Conservation (phyloP, 2,113 vertebrate genomes). For the Actenoides lindsayi region DNA sequence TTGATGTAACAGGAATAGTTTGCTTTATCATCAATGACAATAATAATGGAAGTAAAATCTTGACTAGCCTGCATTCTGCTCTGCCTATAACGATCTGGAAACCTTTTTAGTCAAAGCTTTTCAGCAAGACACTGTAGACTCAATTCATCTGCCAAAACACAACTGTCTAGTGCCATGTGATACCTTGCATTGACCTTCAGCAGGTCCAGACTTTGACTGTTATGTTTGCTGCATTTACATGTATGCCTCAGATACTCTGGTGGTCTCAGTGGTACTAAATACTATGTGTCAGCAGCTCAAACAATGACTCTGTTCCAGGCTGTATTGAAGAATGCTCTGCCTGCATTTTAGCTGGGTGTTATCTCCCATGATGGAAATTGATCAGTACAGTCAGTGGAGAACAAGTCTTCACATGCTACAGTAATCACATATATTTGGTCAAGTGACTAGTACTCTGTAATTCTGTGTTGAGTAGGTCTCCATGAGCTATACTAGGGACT, state of each 20-base stretch:
- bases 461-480: not conserved
- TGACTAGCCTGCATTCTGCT: not conserved
- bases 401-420: not conserved
- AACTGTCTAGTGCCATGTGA: not conserved
- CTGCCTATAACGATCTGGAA: not conserved
- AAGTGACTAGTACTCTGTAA: not conserved
- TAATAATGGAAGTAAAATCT: not conserved
- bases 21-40: not conserved
- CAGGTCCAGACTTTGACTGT: rapidly evolving
- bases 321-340: not conserved
- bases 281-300: not conserved
- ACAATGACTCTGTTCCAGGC: not conserved
- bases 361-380: not conserved
- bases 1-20: not conserved
- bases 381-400: not conserved
- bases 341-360: not conserved
- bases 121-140: not conserved
- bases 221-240: not conserved
- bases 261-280: not conserved
- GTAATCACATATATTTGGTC: not conserved
- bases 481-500: not conserved
- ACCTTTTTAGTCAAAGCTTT: not conserved
- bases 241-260: not conserved
- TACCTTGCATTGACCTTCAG: not conserved
- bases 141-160: not conserved